A percentile compares a stretch with the other conserved stretches of the same genome.
phyloP scores from a whole-genome alignment of 2,113 vertebrate species.

The Orientallactaga bullata region DNA sequence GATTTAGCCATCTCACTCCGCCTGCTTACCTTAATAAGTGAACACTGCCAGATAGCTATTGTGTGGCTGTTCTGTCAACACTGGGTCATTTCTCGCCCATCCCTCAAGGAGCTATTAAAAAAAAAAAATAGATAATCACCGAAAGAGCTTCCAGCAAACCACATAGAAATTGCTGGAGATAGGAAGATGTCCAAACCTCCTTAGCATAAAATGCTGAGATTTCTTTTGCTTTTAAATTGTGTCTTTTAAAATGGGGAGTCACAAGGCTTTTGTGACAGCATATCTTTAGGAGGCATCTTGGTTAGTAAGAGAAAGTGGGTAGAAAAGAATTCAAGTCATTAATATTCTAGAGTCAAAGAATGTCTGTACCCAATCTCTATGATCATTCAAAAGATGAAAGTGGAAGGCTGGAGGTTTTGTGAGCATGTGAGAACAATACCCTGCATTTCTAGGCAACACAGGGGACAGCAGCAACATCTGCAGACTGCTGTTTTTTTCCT shows the following conservation, averaged over 20 bases:
- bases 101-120: not conserved
- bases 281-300: constrained; percentile 5
- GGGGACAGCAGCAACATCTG: not conserved
- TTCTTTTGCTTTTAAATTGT: constrained; percentile 49
- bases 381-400: not conserved
- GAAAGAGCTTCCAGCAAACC: constrained; percentile 26
- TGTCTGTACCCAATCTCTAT: not conserved
- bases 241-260: constrained; percentile 40
- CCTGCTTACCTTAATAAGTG: constrained; percentile 61
- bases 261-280: not conserved
- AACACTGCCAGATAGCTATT: constrained; percentile 23
- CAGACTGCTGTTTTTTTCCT: not conserved
- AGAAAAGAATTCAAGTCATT: not conserved
- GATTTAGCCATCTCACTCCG: constrained; percentile 58
- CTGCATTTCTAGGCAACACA: not conserved
- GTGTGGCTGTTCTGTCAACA: constrained; percentile 61
- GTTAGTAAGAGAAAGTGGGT: not conserved
- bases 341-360: constrained; percentile 5
- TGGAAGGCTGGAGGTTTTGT: not conserved
- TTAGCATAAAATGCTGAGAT: constrained; percentile 41
- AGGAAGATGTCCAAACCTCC: constrained; percentile 48
- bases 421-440: not conserved
- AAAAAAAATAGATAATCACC: constrained; percentile 43
- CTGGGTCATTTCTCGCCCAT: constrained; percentile 48
- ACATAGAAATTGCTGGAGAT: constrained; percentile 52